These are phyloP conservation scores for Drosophila subpulchrella DNA, from an alignment of 1,140 invertebrate genomes.

Conservation along the genomic window DNA sequence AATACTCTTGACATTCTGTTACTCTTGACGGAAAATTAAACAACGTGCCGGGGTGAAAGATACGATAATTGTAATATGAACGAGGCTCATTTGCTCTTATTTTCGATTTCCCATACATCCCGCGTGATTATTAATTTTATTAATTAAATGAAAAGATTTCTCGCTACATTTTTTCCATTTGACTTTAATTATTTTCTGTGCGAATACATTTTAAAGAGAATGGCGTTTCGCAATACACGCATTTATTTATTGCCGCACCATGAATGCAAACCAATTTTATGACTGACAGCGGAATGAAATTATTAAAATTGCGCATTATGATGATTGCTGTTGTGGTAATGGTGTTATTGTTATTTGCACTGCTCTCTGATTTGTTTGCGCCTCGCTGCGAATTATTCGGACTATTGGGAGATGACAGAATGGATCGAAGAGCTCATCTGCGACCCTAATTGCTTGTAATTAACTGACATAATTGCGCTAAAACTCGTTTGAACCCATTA, in stretches of 20 bases:
- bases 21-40: background rate
- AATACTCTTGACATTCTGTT: too few relatives aligned
- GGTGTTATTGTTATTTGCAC: constrained; percentile 47
- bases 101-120: constrained; percentile 15
- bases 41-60: constrained; percentile 31
- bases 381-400: constrained; percentile 41
- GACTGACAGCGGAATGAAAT: constrained; percentile 67
- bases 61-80: constrained; percentile 25
- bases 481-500: constrained; percentile 18
- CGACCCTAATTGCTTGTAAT: constrained; percentile 69
- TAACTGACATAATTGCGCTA: constrained; percentile 54
- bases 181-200: constrained; percentile 46
- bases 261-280: constrained; percentile 62
- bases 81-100: constrained; percentile 5
- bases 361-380: constrained; percentile 71
- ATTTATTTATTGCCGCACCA: constrained; percentile 31
- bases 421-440: constrained; percentile 11
- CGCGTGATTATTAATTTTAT: constrained; percentile 43
- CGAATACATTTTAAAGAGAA: constrained; percentile 35
- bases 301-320: constrained; percentile 72
- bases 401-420: constrained; percentile 10
- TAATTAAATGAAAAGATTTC: constrained; percentile 44
- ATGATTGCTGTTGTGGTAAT: constrained; percentile 43
- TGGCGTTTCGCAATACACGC: constrained; percentile 20
- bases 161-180: constrained; percentile 13